These are phyloP conservation scores for Anabas testudineus DNA, from an alignment of 2,797 vertebrate genomes.

Conservation along the genomic window DNA sequence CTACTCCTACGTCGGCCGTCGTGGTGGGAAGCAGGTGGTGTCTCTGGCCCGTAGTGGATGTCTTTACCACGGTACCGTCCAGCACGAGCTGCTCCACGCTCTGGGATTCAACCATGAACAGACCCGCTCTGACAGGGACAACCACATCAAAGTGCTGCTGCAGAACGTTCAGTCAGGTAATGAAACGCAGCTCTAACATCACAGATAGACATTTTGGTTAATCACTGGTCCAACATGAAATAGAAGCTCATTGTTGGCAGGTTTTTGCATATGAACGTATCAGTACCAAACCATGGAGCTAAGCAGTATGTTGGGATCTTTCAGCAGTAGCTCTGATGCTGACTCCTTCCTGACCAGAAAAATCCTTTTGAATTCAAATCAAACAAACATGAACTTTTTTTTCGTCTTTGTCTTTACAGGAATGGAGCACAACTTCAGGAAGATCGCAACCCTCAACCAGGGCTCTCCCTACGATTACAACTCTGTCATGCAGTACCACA, in stretches of 20 bases:
- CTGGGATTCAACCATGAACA: conserved; percentile 84
- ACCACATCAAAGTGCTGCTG: conserved; percentile 74
- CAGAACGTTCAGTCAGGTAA: conserved; percentile 65
- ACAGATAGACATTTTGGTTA: neutral
- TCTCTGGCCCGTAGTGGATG: conserved; percentile 75
- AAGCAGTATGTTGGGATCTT: neutral
- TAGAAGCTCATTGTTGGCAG: neutral
- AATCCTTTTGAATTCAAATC: neutral
- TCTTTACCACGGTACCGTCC: conserved; percentile 76
- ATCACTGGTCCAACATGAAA: no score
- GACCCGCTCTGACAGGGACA: conserved; percentile 79
- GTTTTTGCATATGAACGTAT: neutral
- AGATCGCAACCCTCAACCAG: conserved; percentile 80
- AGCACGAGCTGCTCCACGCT: conserved; percentile 83
- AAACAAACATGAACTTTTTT: neutral
- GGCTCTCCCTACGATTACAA: conserved; percentile 80
- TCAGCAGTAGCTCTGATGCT: neutral
- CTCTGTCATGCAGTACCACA: conserved; percentile 84
- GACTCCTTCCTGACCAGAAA: neutral
- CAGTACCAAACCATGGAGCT: no score
- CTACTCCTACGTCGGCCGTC: conserved; percentile 68
- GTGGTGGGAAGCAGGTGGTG: conserved; percentile 66
- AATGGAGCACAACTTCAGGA: conserved; percentile 79
- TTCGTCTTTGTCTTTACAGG: conserved; percentile 52
- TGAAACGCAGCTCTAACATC: neutral